A percentile compares a stretch with the other conserved stretches of the same genome.
These are phyloP conservation scores for Dynastes tityus DNA, from an alignment of 2,888 invertebrate species.

Conservation along the genomic window DNA sequence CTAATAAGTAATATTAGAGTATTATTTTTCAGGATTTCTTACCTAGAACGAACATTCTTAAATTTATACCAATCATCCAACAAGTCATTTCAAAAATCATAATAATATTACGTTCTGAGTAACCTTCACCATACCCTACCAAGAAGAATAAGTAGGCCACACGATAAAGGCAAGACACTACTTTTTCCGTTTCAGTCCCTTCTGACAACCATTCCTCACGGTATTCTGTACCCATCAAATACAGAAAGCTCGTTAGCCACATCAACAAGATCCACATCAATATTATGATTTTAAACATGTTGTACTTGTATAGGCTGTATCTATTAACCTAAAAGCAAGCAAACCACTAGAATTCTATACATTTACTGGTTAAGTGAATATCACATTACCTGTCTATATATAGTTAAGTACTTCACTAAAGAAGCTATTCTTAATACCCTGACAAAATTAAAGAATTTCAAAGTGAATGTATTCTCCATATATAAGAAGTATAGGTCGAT, in stretches of 20 bases:
- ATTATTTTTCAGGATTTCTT: background rate
- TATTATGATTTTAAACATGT: conserved; percentile 50
- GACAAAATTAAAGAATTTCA: conserved; percentile 60
- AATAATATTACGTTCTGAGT: conserved; percentile 25
- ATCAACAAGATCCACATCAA: conserved; percentile 47
- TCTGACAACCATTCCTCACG: conserved; percentile 30
- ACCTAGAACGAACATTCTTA: conserved; percentile 52
- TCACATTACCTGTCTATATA: conserved; percentile 63
- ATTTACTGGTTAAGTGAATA: background rate
- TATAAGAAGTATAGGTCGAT: conserved; percentile 53
- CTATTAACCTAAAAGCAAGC: conserved; percentile 48
- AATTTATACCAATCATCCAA: conserved; percentile 51
- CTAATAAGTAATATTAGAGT: no score
- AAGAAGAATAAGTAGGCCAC: conserved; percentile 43
- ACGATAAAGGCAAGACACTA: conserved; percentile 33
- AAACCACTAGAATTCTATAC: background rate
- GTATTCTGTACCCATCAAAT: conserved; percentile 8
- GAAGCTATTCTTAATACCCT: conserved; percentile 65
- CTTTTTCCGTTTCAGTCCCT: background rate
- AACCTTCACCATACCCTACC: conserved; percentile 36
- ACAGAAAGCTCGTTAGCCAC: conserved; percentile 47
- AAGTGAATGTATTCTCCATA: conserved; percentile 56
- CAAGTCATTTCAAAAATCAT: conserved; percentile 45
- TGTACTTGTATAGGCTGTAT: conserved; percentile 53
- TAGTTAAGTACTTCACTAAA: conserved; percentile 62